phyloP scores from a whole-genome alignment of 2,888 invertebrate species.

The Blera fallax region DNA sequence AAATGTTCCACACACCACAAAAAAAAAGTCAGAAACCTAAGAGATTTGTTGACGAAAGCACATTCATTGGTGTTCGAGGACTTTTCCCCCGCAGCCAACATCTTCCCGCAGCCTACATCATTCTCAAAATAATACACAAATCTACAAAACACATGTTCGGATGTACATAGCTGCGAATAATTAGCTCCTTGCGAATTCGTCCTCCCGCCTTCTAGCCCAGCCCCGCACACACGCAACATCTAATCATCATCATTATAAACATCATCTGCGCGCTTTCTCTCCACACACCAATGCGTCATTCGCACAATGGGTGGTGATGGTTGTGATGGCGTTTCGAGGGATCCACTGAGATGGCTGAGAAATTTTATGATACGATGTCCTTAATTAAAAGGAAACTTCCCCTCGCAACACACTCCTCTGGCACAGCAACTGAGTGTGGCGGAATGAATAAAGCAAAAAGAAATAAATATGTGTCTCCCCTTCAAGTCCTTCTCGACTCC shows the following conservation, averaged over 20 bases:
- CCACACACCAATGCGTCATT: conserved; percentile 50
- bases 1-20: neutral
- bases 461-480: conserved; percentile 27
- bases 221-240: conserved; percentile 13
- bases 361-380: conserved; percentile 66
- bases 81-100: neutral
- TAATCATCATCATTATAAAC: conserved; percentile 54
- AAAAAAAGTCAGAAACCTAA: neutral
- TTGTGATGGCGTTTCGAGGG: neutral
- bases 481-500: neutral
- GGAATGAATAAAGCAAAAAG: conserved; percentile 14
- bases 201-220: neutral
- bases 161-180: conserved; percentile 50
- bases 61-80: neutral
- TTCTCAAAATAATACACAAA: conserved; percentile 1
- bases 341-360: conserved; percentile 12
- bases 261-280: conserved; percentile 30
- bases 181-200: conserved; percentile 37
- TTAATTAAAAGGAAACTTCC: conserved; percentile 63
- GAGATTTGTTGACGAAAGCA: neutral
- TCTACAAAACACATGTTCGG: conserved; percentile 19
- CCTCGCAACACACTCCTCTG: neutral
- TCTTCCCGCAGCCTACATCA: neutral
- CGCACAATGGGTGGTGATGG: conserved; percentile 44
- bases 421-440: neutral